Conservation (phyloP, 2,113 vertebrate species). For the Haemorhous mexicanus region DNA sequence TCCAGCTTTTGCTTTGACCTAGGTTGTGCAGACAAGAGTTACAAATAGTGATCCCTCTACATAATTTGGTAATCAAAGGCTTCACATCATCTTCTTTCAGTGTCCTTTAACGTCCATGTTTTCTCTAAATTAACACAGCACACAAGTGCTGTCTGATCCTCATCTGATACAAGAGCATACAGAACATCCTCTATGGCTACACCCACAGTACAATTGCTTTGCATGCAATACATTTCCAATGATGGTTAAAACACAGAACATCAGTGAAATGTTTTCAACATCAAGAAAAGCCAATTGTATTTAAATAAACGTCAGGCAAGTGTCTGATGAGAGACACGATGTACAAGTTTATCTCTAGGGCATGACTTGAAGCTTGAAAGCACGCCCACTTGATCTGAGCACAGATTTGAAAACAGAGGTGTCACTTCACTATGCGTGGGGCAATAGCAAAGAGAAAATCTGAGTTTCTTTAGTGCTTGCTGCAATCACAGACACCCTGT, state of each 20-base stretch:
- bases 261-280: background rate
- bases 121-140: background rate
- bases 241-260: background rate
- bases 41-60: background rate
- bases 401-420: background rate
- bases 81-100: background rate
- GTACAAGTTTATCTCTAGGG: background rate
- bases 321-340: background rate
- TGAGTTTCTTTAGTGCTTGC: background rate
- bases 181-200: background rate
- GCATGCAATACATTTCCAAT: background rate
- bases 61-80: background rate
- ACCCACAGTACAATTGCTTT: background rate
- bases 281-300: background rate
- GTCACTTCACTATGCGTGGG: background rate
- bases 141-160: background rate
- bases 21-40: background rate
- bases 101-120: background rate
- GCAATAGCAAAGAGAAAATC: background rate
- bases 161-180: background rate
- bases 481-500: background rate
- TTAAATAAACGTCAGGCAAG: background rate
- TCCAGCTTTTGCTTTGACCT: background rate
- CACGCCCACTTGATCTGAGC: background rate
- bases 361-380: background rate